phyloP scores from a whole-genome alignment of 1,140 invertebrate genomes.

The Yoshiicerus persimilis region DNA sequence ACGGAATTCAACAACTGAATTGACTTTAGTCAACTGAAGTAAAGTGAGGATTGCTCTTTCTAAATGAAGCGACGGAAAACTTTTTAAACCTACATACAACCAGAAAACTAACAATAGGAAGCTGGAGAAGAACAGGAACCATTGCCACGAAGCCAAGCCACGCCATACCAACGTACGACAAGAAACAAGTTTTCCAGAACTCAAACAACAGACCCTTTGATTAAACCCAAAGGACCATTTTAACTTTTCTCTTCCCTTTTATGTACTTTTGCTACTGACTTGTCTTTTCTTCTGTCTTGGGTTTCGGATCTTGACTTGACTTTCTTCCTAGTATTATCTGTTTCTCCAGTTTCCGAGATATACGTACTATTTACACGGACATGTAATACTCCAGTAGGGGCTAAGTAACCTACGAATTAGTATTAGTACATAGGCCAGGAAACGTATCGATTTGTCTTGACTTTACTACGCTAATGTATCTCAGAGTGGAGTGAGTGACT shows the following conservation, averaged over 20 bases:
- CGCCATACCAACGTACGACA: neutral
- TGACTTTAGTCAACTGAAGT: neutral
- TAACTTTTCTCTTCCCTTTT: neutral
- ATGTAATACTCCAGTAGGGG: too few relatives aligned
- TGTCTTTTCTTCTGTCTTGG: neutral
- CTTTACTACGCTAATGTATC: neutral
- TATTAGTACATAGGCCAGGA: neutral
- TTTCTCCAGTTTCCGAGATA: neutral
- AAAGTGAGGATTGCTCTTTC: neutral
- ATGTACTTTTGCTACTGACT: neutral
- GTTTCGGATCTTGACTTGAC: neutral
- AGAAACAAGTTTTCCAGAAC: neutral
- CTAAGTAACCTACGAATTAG: too few relatives aligned
- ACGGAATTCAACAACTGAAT: constrained; percentile 10
- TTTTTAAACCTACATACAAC: neutral
- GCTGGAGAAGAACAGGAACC: neutral
- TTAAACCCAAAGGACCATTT: constrained; percentile 20
- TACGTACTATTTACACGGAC: too few relatives aligned
- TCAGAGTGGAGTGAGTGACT: neutral
- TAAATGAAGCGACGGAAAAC: neutral
- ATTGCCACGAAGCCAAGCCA: neutral
- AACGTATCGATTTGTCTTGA: neutral
- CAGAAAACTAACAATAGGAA: neutral
- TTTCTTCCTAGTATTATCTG: neutral
- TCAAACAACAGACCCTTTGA: constrained; percentile 16